These are phyloP conservation scores for Nephrotoma flavescens DNA, from an alignment of 2,888 invertebrate species.

Conservation along the genomic window DNA sequence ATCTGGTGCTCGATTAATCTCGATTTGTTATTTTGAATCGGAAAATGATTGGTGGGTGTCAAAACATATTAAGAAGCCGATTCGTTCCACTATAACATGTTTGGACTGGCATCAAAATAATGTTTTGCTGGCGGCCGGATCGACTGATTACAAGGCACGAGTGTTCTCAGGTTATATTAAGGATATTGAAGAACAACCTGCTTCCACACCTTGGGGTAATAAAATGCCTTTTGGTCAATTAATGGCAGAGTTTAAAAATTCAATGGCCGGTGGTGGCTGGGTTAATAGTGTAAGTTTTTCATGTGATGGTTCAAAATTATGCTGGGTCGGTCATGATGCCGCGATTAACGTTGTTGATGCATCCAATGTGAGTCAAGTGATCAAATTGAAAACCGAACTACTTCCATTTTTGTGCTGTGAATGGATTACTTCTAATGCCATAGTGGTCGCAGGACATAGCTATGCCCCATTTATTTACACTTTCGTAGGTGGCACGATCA, in stretches of 20 bases:
- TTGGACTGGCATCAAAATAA: constrained; percentile 99
- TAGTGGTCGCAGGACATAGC: constrained; percentile 89
- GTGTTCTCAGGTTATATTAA: constrained; percentile 96
- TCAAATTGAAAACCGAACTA: constrained; percentile 70
- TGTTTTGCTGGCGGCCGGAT: constrained; percentile 83
- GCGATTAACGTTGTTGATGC: constrained; percentile 89
- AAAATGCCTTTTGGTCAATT: constrained; percentile 75
- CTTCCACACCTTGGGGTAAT: constrained; percentile 81
- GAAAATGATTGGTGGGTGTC: constrained; percentile 99
- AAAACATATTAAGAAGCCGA: constrained; percentile 97
- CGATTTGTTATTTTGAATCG: constrained; percentile 95
- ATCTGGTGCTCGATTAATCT: constrained; percentile 88
- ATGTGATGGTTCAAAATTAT: constrained; percentile 84
- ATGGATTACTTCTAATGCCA: constrained; percentile 76
- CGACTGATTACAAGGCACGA: constrained; percentile 88
- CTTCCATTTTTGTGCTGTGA: constrained; percentile 86
- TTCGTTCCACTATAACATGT: constrained; percentile 90
- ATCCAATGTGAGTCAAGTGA: constrained; percentile 49
- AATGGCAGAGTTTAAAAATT: constrained; percentile 82
- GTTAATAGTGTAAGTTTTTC: constrained; percentile 92
- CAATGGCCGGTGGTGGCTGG: constrained; percentile 87
- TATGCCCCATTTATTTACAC: constrained; percentile 86
- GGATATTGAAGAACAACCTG: constrained; percentile 87
- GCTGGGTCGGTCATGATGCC: constrained; percentile 97
- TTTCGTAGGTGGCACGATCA: constrained; percentile 52